Percentiles rank a stretch among this genome's conserved stretches.
These are phyloP conservation scores for Alosa sapidissima DNA, from an alignment of 2,797 vertebrate species.

Conservation along the genomic window DNA sequence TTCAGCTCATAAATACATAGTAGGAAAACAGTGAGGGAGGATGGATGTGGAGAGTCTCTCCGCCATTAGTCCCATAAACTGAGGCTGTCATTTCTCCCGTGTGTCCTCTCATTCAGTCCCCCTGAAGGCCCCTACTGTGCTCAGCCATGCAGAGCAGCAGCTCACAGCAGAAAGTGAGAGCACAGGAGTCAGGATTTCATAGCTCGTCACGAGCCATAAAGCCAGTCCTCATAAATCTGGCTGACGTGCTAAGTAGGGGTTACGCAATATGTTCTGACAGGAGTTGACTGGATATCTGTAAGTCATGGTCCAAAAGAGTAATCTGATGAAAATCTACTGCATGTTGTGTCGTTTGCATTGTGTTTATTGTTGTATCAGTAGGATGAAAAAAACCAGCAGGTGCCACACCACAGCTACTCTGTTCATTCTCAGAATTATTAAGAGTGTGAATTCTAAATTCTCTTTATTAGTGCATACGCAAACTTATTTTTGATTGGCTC, in stretches of 20 bases:
- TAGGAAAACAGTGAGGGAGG: too few species aligned
- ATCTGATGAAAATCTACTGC: background rate
- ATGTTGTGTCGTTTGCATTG: background rate
- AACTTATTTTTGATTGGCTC: too few species aligned
- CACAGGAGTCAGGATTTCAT: conserved; percentile 24
- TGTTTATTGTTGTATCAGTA: background rate
- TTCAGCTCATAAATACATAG: background rate
- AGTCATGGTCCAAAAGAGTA: background rate
- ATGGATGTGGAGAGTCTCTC: background rate
- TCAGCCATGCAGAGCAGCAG: background rate
- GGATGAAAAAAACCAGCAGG: too few species aligned
- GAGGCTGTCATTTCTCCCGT: background rate
- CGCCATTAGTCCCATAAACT: background rate
- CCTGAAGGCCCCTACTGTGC: background rate
- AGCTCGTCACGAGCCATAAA: conserved; percentile 13
- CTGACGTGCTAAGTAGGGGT: background rate
- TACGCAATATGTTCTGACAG: background rate
- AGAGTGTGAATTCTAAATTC: too few species aligned
- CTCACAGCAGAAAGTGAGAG: conserved; percentile 36
- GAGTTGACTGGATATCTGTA: background rate
- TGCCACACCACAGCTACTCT: too few species aligned
- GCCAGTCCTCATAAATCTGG: conserved; percentile 28
- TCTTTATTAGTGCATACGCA: too few species aligned
- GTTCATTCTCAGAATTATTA: too few species aligned
- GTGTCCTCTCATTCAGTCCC: background rate